Base-by-base conservation (phyloP, 2,113 vertebrate species). In the Pao palembangensis region DNA sequence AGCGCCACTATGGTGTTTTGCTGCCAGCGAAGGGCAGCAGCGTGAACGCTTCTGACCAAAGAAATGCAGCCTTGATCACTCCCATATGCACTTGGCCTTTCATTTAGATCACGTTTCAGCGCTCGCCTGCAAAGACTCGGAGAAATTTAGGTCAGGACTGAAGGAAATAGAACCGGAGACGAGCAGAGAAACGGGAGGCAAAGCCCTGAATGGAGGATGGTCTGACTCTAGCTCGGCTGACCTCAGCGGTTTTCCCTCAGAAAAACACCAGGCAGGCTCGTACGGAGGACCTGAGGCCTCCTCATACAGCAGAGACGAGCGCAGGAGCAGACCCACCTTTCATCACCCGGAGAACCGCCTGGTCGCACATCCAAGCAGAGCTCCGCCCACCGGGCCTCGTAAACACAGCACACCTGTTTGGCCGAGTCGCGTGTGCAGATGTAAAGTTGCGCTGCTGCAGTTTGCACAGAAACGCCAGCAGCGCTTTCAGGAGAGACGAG, bases 61-160 rank as follows among this genome's bases (percentile, higher is more conserved):
- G 83, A 88, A 88, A 91, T 88, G 88, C 73, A 68, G 65, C 74
- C 71, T 58, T 91, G 87, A 92, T 91, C 81, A 89, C 73, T 89
- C 71, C 90, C 91, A 91, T 85, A 91, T 92, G 90, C 44, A 72
- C 74, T 69, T 65, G 77, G 86, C 81, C 77, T 88, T 87, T 84
- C 85, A 88, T 88, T 85, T 82, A 74, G 76, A 88, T 90, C 85
- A 82, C 61, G 67, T 87, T 85, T 87, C 84, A 87, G 79, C 64
- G 58, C 64, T 78, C 42, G 49, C 76, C 79, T 79, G 85, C 80
- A 1, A 54, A 74, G 67, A 72, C 74, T 65, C 84, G 20, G 17
- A 78, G 76, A 86, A 85, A 85, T 86, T 61, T 87, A 82, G 80
- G 79, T 88, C 78, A 88, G 75, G 49, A 52, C 52, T 6, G 71